Evolutionary conservation across 2,888 invertebrate genomes (phyloP), one percentile per base, ranked within the genome.

Genomic region (Drosophila ustulata): DNA sequence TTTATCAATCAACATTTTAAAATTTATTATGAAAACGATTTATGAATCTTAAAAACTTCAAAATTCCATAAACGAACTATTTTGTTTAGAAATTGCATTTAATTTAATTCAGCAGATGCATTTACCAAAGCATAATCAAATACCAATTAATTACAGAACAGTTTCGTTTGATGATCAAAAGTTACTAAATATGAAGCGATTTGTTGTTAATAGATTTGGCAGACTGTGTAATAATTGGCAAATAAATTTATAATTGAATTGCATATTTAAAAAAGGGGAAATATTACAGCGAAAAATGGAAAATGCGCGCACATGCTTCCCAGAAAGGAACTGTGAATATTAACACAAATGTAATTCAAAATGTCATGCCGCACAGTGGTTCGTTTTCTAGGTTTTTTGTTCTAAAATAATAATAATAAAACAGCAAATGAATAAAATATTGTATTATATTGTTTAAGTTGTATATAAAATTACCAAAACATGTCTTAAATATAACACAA

Each of bases 181-280:
- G 46, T 18, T 6, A 34, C 46, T 34, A 41, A 49, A 11, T 26
- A 18, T 7, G 18, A 49, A 51, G 34, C 34, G 28, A 28, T 53
- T 49, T 8, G 8, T 30, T 50, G 53, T 46, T 46, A 34, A 25
- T 45, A 43, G 30, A 43, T 39, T 6, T 26, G 52, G 30, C 51
- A 41, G 11, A 13, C 61, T 13, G 4, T 46, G 51, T 28, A 65
- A 66, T 67, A 64, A 57, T 71, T 65, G 47, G 53, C 55, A 80
- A 81, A 80, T 57, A 65, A 46, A 65, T 66, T 71, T 67, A 75
- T 71, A 83, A 82, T 82, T 82, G 64, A 70, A 81, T 77, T 72
- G 70, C 32, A 55, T 41, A 62, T 43, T 43, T 4, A 32, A 50
- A 52, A 45, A 37, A 39, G 46, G 13, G 25, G 37, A 23, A 53